These are phyloP conservation scores for Erpornis zantholeuca DNA, from an alignment of 2,113 vertebrate genomes.

Conservation along the genomic window DNA sequence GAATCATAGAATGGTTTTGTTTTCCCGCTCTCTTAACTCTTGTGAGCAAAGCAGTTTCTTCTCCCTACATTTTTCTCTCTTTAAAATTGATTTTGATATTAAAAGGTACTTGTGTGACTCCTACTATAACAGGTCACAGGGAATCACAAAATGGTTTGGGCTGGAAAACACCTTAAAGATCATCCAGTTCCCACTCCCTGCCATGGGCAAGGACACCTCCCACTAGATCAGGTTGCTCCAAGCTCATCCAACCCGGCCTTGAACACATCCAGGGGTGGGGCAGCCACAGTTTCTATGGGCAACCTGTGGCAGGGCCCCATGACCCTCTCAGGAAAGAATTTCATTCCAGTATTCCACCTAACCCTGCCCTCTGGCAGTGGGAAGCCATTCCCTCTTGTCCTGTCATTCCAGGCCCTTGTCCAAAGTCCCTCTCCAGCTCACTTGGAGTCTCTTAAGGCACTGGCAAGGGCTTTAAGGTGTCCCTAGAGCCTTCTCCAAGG, in stretches of 20 bases:
- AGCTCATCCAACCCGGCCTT: not conserved
- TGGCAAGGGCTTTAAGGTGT: not conserved
- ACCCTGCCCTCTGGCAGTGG: not conserved
- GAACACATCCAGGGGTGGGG: not conserved
- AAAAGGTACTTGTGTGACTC: not conserved
- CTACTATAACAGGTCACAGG: not conserved
- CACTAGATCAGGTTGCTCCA: not conserved
- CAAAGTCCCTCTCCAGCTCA: not conserved
- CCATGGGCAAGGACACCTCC: not conserved
- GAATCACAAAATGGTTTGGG: not conserved
- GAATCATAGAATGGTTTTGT: not conserved
- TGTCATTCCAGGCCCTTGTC: not conserved
- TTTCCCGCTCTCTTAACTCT: not conserved
- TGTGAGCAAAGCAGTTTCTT: not conserved
- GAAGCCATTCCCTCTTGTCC: not conserved
- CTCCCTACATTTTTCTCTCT: not conserved
- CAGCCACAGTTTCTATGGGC: not conserved
- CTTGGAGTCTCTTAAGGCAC: not conserved
- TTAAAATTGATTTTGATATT: not conserved
- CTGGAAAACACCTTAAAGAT: not conserved
- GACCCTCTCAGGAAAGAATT: not conserved
- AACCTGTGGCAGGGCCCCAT: not conserved
- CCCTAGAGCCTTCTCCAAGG: not conserved
- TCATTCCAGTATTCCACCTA: not conserved
- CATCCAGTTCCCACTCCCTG: not conserved